Percentiles rank a stretch among this genome's conserved stretches.
Evolutionary conservation across 2,888 invertebrate species (phyloP).

Genomic region (Epiblema foenella): DNA sequence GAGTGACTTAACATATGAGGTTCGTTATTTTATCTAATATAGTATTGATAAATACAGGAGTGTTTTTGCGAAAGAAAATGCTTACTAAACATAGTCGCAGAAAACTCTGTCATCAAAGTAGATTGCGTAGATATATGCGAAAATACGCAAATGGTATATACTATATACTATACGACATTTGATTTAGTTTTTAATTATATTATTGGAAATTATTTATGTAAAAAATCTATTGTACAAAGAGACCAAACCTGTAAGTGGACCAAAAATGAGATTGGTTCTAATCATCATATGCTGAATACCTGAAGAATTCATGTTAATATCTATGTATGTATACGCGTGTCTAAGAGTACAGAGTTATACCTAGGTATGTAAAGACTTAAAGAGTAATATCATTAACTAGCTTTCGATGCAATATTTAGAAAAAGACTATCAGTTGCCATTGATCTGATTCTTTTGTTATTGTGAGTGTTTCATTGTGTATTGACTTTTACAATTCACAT

Average conservation of each 20-base stretch:
- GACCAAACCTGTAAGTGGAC: too few species aligned
- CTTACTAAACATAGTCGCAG: too few species aligned
- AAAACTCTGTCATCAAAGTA: too few species aligned
- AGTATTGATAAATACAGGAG: not conserved
- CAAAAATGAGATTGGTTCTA: not conserved
- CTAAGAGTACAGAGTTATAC: too few species aligned
- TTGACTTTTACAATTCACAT: constrained; percentile 41
- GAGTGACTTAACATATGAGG: not conserved
- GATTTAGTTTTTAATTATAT: too few species aligned
- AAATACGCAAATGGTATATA: too few species aligned
- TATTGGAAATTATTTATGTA: too few species aligned
- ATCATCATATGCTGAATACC: not conserved
- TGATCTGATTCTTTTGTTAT: constrained; percentile 28
- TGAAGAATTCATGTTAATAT: not conserved
- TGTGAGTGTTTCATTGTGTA: constrained; percentile 28
- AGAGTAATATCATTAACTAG: constrained; percentile 20
- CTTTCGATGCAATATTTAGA: constrained; percentile 38
- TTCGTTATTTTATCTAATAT: constrained; percentile 16
- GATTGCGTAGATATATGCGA: too few species aligned
- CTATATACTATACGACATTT: too few species aligned
- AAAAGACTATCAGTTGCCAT: constrained; percentile 36
- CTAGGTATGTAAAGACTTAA: not conserved
- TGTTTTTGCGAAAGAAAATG: not conserved
- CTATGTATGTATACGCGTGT: not conserved
- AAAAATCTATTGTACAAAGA: too few species aligned